These are phyloP conservation scores for Oreochromis niloticus DNA, from an alignment of 2,113 vertebrate species.

Conservation along the genomic window DNA sequence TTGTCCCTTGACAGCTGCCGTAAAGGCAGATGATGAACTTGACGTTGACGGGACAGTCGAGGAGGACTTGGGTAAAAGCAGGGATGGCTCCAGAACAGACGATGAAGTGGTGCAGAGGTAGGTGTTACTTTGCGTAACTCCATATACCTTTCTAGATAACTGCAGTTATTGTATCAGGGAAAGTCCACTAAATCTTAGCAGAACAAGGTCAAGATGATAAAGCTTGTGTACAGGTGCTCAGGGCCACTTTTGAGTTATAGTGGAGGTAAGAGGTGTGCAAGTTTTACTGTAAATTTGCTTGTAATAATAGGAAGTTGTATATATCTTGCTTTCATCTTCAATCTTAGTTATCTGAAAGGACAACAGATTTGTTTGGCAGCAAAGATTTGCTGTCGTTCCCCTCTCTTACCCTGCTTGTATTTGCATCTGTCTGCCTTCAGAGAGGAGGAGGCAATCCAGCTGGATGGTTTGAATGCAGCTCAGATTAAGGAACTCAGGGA, in stretches of 20 bases:
- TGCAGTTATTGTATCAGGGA: not conserved
- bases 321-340: not conserved
- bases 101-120: constrained; percentile 93
- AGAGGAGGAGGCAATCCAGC: constrained; percentile 95
- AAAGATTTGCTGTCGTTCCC: not conserved
- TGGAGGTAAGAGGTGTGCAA: not conserved
- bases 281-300: not conserved
- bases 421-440: constrained; percentile 55
- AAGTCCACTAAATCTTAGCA: not conserved
- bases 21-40: constrained; percentile 73
- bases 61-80: constrained; percentile 90
- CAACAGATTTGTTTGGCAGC: not conserved
- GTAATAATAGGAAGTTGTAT: not conserved
- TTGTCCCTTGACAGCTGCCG: constrained; percentile 25
- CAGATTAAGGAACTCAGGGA: constrained; percentile 97
- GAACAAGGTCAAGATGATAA: constrained; percentile 24
- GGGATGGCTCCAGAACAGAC: constrained; percentile 90
- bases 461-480: constrained; percentile 93
- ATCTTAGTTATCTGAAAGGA: not conserved
- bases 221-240: not conserved
- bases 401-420: not conserved
- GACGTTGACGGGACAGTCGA: constrained; percentile 85
- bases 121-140: not conserved
- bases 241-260: not conserved
- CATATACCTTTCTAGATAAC: not conserved